These are phyloP conservation scores for Eilema sororculum DNA, from an alignment of 2,888 invertebrate genomes.

Conservation along the genomic window DNA sequence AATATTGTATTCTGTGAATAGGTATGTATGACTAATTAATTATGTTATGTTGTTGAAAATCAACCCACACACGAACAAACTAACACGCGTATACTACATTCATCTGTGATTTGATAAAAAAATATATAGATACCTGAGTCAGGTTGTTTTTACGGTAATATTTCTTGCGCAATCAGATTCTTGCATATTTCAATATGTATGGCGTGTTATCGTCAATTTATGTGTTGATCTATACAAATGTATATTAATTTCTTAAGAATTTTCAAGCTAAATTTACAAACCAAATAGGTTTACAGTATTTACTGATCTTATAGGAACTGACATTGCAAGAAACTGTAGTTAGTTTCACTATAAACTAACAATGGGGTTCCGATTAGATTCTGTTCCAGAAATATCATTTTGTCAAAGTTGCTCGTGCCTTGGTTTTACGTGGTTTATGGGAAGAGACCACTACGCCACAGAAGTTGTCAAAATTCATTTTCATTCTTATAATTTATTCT, in stretches of 20 bases:
- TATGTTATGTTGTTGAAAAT: conserved; percentile 1
- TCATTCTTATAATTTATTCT: background rate
- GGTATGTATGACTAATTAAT: background rate
- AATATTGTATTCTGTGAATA: background rate
- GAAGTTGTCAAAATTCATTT: background rate
- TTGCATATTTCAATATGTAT: conserved; percentile 38
- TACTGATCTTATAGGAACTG: background rate
- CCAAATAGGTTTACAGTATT: background rate
- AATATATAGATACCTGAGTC: background rate
- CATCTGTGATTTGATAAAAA: background rate
- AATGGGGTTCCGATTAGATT: background rate
- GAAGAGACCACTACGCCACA: background rate
- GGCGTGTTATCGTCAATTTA: conserved; percentile 21
- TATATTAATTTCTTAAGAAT: conserved; percentile 3
- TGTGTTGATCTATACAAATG: background rate
- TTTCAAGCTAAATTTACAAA: background rate
- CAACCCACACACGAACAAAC: background rate
- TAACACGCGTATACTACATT: background rate
- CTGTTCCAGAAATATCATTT: background rate
- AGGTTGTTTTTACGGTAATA: conserved; percentile 28
- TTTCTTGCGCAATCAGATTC: conserved; percentile 31
- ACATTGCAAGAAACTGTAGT: background rate
- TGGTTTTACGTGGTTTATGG: too few relatives aligned
- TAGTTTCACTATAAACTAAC: background rate
- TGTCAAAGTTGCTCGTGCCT: too few relatives aligned